phyloP scores from a whole-genome alignment of 2,888 invertebrate genomes.

The Carabus problematicus region DNA sequence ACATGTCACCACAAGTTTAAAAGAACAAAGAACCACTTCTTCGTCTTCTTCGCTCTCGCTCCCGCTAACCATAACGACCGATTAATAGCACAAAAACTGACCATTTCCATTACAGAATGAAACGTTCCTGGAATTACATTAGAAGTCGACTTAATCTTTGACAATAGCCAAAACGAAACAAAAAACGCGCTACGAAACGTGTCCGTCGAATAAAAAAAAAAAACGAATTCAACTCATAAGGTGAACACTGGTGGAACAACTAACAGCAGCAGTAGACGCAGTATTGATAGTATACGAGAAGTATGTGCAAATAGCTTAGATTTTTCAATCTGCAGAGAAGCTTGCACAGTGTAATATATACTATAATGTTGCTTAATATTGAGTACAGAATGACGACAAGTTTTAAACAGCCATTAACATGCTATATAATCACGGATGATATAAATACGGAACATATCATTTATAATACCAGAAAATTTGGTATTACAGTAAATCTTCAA shows the following conservation, averaged over 20 bases:
- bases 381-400: too few species aligned
- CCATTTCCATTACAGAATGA: constrained; percentile 36
- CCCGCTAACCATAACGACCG: constrained; percentile 39
- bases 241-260: neutral
- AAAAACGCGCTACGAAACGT: neutral
- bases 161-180: constrained; percentile 32
- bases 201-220: neutral
- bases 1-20: neutral
- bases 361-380: too few species aligned
- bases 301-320: too few species aligned
- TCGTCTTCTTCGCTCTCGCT: neutral
- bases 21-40: constrained; percentile 22
- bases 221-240: neutral
- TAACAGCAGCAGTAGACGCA: neutral
- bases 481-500: too few species aligned
- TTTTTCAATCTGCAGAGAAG: too few species aligned
- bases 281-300: too few species aligned
- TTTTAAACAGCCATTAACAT: too few species aligned
- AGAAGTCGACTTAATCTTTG: constrained; percentile 40
- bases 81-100: constrained; percentile 36
- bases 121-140: constrained; percentile 42
- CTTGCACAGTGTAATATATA: too few species aligned
- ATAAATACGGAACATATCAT: too few species aligned
- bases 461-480: too few species aligned
- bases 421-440: too few species aligned